Percentiles rank a stretch among this genome's conserved stretches.
Conservation (phyloP, 1,140 invertebrate species). For the Hycleus cichorii region DNA sequence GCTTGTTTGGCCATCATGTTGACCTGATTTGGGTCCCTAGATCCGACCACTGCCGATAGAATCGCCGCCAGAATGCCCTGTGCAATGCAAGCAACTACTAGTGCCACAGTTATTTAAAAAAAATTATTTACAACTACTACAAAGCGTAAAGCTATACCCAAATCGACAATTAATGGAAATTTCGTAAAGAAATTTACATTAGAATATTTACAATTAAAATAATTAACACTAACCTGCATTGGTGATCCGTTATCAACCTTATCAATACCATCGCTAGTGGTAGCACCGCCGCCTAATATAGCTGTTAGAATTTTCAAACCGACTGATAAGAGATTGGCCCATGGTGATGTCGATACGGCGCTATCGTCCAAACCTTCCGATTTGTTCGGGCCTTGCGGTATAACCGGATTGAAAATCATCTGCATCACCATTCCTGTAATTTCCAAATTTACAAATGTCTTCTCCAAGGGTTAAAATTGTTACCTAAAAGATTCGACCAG, state of each 20-base stretch:
- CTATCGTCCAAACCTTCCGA: conserved; percentile 66
- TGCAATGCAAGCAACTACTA: conserved; percentile 44
- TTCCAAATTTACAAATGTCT: conserved; percentile 13
- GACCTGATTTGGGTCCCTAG: conserved; percentile 81
- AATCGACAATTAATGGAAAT: background rate
- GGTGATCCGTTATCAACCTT: conserved; percentile 79
- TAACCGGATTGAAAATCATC: conserved; percentile 67
- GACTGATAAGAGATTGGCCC: conserved; percentile 77
- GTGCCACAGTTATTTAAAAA: conserved; percentile 25
- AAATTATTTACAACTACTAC: conserved; percentile 3
- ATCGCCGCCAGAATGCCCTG: conserved; percentile 85
- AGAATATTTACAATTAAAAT: background rate
- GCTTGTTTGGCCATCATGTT: conserved; percentile 87
- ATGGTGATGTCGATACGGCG: conserved; percentile 61
- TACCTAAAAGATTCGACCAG: conserved; percentile 75
- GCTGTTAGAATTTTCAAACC: conserved; percentile 75
- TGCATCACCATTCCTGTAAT: conserved; percentile 67
- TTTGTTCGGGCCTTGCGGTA: conserved; percentile 64
- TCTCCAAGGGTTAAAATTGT: background rate
- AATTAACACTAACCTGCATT: conserved; percentile 61
- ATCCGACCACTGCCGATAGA: conserved; percentile 77
- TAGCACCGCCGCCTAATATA: conserved; percentile 62
- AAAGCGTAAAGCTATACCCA: conserved; percentile 19
- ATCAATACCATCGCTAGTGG: conserved; percentile 71
- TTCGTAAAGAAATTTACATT: background rate